Percentiles rank a stretch among this genome's conserved stretches.
These are phyloP conservation scores for Ophion costatus DNA, from an alignment of 2,888 invertebrate species.

Conservation along the genomic window DNA sequence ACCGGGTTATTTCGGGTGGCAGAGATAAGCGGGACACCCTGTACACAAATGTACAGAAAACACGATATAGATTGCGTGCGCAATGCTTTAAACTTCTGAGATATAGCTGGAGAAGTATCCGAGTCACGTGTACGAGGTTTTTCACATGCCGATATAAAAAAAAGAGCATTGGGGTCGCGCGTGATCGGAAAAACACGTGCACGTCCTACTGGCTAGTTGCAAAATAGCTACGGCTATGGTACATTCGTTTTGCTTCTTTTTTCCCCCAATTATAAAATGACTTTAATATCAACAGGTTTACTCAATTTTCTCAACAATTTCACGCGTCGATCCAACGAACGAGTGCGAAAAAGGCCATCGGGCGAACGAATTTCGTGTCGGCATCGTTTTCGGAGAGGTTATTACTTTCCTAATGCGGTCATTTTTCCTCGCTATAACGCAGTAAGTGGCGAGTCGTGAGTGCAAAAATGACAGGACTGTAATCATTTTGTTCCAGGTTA, in stretches of 20 bases:
- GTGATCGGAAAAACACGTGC: slow-evolving; percentile 65
- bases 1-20: too few species aligned
- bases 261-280: neutral
- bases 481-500: slow-evolving; percentile 10
- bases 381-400: too few species aligned
- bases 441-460: too few species aligned
- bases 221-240: slow-evolving; percentile 1
- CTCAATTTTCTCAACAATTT: neutral
- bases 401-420: too few species aligned
- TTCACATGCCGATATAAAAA: slow-evolving; percentile 33
- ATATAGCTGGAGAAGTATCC: neutral
- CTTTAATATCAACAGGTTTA: neutral
- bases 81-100: slow-evolving; percentile 19
- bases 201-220: slow-evolving; percentile 40
- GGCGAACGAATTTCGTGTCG: too few species aligned
- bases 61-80: slow-evolving; percentile 5
- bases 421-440: too few species aligned
- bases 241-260: neutral
- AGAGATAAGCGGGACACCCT: too few species aligned
- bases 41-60: neutral
- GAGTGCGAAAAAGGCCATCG: too few species aligned
- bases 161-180: slow-evolving; percentile 50
- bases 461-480: neutral
- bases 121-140: slow-evolving; percentile 53
- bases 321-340: neutral